These are phyloP conservation scores for Drosophila kuntzei DNA, from an alignment of 2,888 invertebrate species.

Conservation along the genomic window DNA sequence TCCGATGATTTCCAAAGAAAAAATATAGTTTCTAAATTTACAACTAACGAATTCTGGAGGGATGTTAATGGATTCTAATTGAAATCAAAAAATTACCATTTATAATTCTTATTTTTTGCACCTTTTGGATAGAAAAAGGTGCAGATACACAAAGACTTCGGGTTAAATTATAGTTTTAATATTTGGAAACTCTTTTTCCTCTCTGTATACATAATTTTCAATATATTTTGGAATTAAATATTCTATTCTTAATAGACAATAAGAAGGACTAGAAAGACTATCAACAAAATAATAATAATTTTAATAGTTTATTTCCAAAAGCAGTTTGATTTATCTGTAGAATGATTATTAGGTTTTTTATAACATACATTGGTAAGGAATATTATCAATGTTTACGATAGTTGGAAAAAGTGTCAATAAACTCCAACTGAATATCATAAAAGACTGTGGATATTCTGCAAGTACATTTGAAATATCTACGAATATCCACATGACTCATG, in stretches of 20 bases:
- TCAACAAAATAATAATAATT: background rate
- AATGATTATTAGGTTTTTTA: background rate
- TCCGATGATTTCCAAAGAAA: too few relatives aligned
- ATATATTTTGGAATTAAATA: too few relatives aligned
- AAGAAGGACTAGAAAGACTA: background rate
- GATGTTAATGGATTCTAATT: too few relatives aligned
- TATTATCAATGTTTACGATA: constrained; percentile 20
- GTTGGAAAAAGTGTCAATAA: constrained; percentile 28
- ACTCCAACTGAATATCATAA: constrained; percentile 24
- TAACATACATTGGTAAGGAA: background rate
- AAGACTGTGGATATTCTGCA: constrained; percentile 11
- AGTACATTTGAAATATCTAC: constrained; percentile 8
- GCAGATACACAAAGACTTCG: background rate
- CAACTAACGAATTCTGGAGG: too few relatives aligned
- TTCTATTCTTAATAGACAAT: too few relatives aligned
- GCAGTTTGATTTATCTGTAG: background rate
- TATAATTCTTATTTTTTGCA: too few relatives aligned
- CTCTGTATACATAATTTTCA: too few relatives aligned
- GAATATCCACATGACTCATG: constrained; percentile 48
- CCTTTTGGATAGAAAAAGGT: too few relatives aligned
- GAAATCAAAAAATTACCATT: too few relatives aligned
- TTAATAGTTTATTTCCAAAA: background rate
- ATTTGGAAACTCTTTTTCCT: too few relatives aligned
- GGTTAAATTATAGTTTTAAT: background rate
- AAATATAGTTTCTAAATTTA: too few relatives aligned